Percentiles rank a stretch among this genome's conserved stretches.
These are phyloP conservation scores for Brachionus rotundiformis DNA, from an alignment of 1,140 invertebrate species.

Conservation along the genomic window DNA sequence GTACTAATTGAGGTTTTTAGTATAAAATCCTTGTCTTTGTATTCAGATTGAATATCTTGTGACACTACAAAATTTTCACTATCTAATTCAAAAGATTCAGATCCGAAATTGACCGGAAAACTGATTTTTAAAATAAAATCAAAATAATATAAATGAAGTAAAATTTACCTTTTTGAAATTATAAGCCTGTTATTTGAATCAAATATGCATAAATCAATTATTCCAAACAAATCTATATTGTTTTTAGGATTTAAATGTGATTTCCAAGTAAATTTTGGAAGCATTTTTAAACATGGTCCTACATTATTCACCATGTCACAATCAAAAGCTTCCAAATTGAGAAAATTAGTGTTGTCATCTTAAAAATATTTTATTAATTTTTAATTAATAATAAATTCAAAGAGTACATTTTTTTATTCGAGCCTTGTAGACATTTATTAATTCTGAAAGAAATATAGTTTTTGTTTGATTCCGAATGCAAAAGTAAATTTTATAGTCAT, in stretches of 20 bases:
- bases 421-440: neutral
- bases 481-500: conserved; percentile 21
- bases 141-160: too few relatives aligned
- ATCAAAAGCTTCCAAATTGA: neutral
- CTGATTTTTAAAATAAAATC: neutral
- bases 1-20: neutral
- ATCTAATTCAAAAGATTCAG: neutral
- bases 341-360: neutral
- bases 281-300: conserved; percentile 35
- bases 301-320: conserved; percentile 21
- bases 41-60: neutral
- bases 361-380: too few relatives aligned
- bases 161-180: conserved; percentile 5
- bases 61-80: conserved; percentile 22
- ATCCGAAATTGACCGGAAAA: conserved; percentile 16
- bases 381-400: neutral
- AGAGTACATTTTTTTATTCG: neutral
- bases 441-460: conserved; percentile 12
- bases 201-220: conserved; percentile 23
- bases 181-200: conserved; percentile 25
- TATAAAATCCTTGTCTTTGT: neutral
- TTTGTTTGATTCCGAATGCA: conserved; percentile 27
- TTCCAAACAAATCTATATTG: conserved; percentile 17
- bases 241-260: conserved; percentile 20
- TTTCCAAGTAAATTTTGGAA: conserved; percentile 42